Conservation (phyloP, 1,140 invertebrate species). For the Drosophila jambulina region DNA sequence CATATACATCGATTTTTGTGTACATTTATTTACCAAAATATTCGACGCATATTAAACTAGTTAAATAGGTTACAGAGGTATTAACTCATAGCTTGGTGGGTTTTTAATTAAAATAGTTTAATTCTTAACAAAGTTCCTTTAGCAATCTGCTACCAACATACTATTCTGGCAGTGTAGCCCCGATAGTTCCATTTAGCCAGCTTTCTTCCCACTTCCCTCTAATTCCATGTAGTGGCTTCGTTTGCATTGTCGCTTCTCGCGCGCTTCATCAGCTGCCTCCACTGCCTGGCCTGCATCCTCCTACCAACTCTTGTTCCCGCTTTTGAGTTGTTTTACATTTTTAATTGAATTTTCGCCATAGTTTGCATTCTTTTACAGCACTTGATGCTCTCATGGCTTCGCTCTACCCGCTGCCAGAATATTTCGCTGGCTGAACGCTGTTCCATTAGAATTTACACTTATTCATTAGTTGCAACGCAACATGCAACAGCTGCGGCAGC, state of each 20-base stretch:
- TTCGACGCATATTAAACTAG: neutral
- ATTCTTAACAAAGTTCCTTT: neutral
- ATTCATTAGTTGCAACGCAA: constrained; percentile 78
- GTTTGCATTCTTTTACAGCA: constrained; percentile 72
- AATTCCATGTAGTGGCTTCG: constrained; percentile 80
- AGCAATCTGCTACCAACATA: neutral
- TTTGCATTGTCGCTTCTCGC: constrained; percentile 72
- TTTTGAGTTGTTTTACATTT: constrained; percentile 83
- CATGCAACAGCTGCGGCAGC: constrained; percentile 72
- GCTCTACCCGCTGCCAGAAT: neutral
- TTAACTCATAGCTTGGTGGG: neutral
- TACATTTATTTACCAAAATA: neutral
- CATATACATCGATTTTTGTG: neutral
- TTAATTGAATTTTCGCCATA: constrained; percentile 82
- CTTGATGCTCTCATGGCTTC: constrained; percentile 32
- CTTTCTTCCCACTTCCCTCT: constrained; percentile 28
- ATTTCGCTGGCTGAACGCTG: constrained; percentile 57
- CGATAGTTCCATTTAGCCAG: constrained; percentile 26
- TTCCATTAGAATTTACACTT: constrained; percentile 82
- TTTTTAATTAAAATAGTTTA: neutral
- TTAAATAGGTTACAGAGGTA: neutral
- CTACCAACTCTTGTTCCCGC: constrained; percentile 40
- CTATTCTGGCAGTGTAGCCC: neutral
- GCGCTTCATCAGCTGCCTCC: constrained; percentile 65
- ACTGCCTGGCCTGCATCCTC: neutral